Percentiles rank a stretch among this genome's conserved stretches.
Evolutionary conservation across 1,140 invertebrate genomes (phyloP).

Genomic region (Formica exsecta): DNA sequence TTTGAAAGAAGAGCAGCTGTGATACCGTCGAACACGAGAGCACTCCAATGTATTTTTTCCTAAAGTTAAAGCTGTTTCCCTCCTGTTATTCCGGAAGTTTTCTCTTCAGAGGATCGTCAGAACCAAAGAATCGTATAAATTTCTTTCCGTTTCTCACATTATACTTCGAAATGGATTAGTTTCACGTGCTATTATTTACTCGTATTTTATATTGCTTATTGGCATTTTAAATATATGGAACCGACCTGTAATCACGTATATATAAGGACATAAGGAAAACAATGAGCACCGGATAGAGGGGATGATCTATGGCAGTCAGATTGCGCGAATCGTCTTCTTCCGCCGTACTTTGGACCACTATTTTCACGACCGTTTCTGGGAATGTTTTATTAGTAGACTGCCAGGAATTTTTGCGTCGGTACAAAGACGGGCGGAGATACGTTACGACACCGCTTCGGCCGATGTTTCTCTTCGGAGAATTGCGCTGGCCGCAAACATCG

Average conservation of each 20-base stretch:
- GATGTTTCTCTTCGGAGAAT: slow-evolving; percentile 75
- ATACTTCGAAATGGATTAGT: not conserved
- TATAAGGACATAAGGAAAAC: too few species aligned
- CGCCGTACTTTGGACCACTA: slow-evolving; percentile 56
- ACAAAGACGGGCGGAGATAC: slow-evolving; percentile 65
- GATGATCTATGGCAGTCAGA: not conserved
- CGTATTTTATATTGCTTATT: not conserved
- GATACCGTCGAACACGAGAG: not conserved
- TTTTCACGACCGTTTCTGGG: slow-evolving; percentile 70
- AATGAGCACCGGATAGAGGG: not conserved
- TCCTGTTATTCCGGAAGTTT: not conserved
- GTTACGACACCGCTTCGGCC: slow-evolving; percentile 66
- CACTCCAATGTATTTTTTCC: not conserved
- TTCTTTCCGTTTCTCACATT: not conserved
- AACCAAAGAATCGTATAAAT: not conserved
- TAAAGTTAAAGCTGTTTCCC: not conserved
- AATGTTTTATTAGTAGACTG: slow-evolving; percentile 71
- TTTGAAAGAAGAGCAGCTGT: not conserved
- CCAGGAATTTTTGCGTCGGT: slow-evolving; percentile 71
- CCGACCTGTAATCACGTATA: too few species aligned
- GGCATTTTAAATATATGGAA: not conserved
- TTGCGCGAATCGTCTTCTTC: not conserved
- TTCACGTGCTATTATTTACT: not conserved
- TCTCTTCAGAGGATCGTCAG: not conserved
- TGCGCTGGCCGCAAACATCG: slow-evolving; percentile 65